These are phyloP conservation scores for Vandiemenella viatica DNA, from an alignment of 2,888 invertebrate genomes.

Conservation along the genomic window DNA sequence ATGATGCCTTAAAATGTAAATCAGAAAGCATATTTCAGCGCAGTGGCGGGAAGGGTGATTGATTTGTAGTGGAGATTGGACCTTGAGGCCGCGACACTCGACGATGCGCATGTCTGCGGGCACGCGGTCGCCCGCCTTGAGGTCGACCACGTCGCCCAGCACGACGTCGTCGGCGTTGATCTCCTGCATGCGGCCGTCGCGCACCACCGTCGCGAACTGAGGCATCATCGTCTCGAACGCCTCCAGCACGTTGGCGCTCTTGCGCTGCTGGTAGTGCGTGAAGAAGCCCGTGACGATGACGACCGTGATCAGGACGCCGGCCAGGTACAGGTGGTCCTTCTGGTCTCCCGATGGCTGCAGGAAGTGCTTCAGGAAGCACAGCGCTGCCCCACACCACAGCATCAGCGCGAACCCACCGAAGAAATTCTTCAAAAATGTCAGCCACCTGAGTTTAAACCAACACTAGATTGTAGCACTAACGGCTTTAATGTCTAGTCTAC, in stretches of 20 bases:
- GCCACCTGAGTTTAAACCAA: too few species aligned
- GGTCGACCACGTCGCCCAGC: constrained; percentile 67
- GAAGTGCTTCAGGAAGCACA: constrained; percentile 43
- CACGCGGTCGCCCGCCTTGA: constrained; percentile 66
- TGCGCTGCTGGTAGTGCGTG: constrained; percentile 56
- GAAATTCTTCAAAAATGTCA: constrained; percentile 46
- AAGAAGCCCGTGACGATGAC: constrained; percentile 57
- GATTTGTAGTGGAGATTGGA: too few species aligned
- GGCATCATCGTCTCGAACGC: constrained; percentile 71
- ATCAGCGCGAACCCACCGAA: constrained; percentile 58
- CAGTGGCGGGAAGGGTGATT: too few species aligned
- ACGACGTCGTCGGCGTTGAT: constrained; percentile 53
- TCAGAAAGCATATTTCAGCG: too few species aligned
- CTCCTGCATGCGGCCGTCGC: constrained; percentile 43
- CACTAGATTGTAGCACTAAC: too few species aligned
- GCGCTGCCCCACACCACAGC: constrained; percentile 48
- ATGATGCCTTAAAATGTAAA: too few species aligned
- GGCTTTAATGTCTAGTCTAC: too few species aligned
- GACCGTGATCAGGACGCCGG: constrained; percentile 44
- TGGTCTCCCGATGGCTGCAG: constrained; percentile 17
- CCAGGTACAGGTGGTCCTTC: constrained; percentile 35
- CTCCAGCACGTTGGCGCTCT: constrained; percentile 67
- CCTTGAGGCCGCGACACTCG: constrained; percentile 43
- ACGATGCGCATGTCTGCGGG: constrained; percentile 75
- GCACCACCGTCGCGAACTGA: constrained; percentile 49